These are phyloP conservation scores for Subacronicta megacephala DNA, from an alignment of 2,888 invertebrate genomes.

Conservation along the genomic window DNA sequence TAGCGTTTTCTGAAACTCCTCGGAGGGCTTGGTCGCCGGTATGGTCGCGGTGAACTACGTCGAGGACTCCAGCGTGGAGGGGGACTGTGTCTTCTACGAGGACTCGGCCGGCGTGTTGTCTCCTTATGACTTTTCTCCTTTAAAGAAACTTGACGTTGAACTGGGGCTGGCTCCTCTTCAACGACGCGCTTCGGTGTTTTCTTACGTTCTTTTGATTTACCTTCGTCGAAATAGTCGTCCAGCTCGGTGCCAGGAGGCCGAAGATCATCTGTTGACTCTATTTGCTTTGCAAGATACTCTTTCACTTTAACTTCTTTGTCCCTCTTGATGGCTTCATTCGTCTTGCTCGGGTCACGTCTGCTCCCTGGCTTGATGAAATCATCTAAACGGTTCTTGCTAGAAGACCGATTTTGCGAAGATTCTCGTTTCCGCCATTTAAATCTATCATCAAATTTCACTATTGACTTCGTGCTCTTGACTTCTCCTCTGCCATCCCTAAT, in stretches of 20 bases:
- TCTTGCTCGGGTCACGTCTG: conserved; percentile 82
- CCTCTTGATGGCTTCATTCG: conserved; percentile 80
- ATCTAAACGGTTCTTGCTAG: conserved; percentile 64
- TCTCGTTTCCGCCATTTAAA: conserved; percentile 36
- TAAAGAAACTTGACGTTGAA: conserved; percentile 13
- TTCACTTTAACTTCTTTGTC: conserved; percentile 86
- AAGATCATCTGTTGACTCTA: conserved; percentile 77
- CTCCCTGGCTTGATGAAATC: conserved; percentile 81
- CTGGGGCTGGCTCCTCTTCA: conserved; percentile 24
- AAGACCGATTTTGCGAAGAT: conserved; percentile 37
- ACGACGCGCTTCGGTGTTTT: conserved; percentile 25
- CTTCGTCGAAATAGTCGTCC: conserved; percentile 76
- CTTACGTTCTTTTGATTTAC: conserved; percentile 56
- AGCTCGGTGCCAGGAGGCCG: conserved; percentile 85
- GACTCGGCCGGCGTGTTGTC: conserved; percentile 19
- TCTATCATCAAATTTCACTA: conserved; percentile 24
- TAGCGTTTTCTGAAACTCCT: conserved; percentile 32
- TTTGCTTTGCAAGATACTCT: conserved; percentile 78
- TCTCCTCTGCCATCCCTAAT: conserved; percentile 61
- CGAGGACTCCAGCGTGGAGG: conserved; percentile 38
- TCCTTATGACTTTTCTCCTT: conserved; percentile 28
- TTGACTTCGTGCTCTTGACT: conserved; percentile 14
- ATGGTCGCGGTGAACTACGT: conserved; percentile 12
- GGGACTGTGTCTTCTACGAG: conserved; percentile 46
- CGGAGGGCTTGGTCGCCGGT: conserved; percentile 33